Conservation (phyloP, 1,140 invertebrate genomes). For the Drosophila willistoni region DNA sequence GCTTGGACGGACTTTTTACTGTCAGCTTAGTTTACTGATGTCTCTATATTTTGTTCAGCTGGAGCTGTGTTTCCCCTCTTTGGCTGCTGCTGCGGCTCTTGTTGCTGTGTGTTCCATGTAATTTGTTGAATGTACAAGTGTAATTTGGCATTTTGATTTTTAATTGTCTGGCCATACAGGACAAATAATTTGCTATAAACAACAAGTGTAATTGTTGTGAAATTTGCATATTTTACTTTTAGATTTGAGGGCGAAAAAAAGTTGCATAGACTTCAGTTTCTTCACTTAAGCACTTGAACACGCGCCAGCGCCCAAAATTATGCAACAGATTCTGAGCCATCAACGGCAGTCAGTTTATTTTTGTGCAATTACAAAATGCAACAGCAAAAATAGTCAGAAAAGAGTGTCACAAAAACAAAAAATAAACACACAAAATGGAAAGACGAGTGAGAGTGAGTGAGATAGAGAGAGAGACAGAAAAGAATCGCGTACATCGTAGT, state of each 20-base stretch:
- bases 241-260: conserved; percentile 15
- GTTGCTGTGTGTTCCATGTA: conserved; percentile 56
- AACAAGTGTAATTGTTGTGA: conserved; percentile 58
- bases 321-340: conserved; percentile 70
- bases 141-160: conserved; percentile 81
- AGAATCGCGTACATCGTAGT: conserved; percentile 43
- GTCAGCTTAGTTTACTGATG: conserved; percentile 81
- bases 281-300: conserved; percentile 74
- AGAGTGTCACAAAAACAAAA: conserved; percentile 4
- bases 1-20: conserved; percentile 81
- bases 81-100: conserved; percentile 8
- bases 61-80: conserved; percentile 17
- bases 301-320: conserved; percentile 71
- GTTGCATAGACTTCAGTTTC: conserved; percentile 34
- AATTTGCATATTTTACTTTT: conserved; percentile 76
- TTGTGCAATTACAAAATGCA: conserved; percentile 74
- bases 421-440: background rate
- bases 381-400: conserved; percentile 37
- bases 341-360: conserved; percentile 65
- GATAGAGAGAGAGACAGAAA: conserved; percentile 8
- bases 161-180: conserved; percentile 73
- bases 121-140: conserved; percentile 77
- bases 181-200: conserved; percentile 66
- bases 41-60: conserved; percentile 61
- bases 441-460: background rate